Base-by-base conservation (phyloP, 2,113 vertebrate species). In the Galeopterus variegatus region DNA sequence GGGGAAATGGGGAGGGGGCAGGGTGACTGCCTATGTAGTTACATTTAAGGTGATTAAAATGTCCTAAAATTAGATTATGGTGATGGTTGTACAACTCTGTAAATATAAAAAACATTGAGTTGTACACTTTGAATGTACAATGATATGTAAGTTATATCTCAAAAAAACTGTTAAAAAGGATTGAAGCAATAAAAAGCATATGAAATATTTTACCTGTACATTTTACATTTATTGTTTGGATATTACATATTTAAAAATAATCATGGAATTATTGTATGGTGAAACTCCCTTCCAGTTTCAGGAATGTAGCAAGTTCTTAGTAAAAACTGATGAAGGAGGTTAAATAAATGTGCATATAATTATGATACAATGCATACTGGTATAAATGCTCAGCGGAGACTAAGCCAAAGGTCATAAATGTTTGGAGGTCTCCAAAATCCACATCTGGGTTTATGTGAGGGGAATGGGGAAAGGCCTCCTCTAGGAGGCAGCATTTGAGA, bases 191-290 rank as follows among this genome's bases (percentile, higher is more conserved):
- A n/a, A 69, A 94, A 97, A 86, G 9, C 21, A 41, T 77, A 24
- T 48, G 11, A 45, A 70, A 79, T 92, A 73, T 67, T 76, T 94
- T 88, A 23, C 76, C 70, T 85, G 7, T 64, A 60, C 5, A 56
- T 90, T 92, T 94, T 90, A 82, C 8, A 45, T 76, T 96, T 96
- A 62, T 21, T 69, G 60, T 86, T 95, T 60, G 23, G 14, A 23
- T 81, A 79, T 69, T 96, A 86, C 58, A 12, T 88, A 62, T 79
- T 79, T 84, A 24, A 72, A 86, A 89, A 83, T 80, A 70, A 36
- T 72, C 23, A 41, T 88, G 52, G 64, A 88, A 50, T 89, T 88
- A 77, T 86, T 65, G 58, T 62, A 52, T 33, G 87, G 23, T 96
- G 28, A 26, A 64, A 26, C 54, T 90, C 13, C 36, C 6, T 82